Evolutionary conservation across 2,888 invertebrate genomes (phyloP).

Genomic region (Sarcophaga variegata): DNA sequence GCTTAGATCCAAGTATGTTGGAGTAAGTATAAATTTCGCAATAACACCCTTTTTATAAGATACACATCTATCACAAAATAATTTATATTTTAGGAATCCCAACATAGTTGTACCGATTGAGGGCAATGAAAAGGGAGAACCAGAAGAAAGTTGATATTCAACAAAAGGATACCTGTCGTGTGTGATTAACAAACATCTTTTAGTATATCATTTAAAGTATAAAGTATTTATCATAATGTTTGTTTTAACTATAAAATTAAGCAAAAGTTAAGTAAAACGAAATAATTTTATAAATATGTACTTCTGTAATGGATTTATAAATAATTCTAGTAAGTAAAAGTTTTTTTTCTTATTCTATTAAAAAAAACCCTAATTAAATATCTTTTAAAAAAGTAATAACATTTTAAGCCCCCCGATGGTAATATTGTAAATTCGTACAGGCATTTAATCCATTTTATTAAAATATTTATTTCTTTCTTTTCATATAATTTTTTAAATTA

Average conservation of each 20-base stretch:
- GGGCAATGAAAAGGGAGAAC: neutral
- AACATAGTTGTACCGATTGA: constrained; percentile 36
- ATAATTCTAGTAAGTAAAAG: too few species aligned
- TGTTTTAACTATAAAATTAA: neutral
- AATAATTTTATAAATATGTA: too few species aligned
- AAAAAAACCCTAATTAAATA: too few species aligned
- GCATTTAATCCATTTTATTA: too few species aligned
- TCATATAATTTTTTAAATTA: too few species aligned
- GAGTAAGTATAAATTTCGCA: constrained; percentile 72
- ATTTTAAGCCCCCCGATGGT: too few species aligned
- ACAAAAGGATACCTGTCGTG: neutral
- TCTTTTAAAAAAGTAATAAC: too few species aligned
- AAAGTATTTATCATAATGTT: constrained; percentile 8
- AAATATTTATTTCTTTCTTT: too few species aligned
- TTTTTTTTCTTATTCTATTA: too few species aligned
- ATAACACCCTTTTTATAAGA: neutral
- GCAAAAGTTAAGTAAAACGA: too few species aligned
- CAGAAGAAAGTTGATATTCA: constrained; percentile 51
- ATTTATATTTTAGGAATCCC: constrained; percentile 50
- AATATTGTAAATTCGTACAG: too few species aligned
- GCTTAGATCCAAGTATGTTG: constrained; percentile 84
- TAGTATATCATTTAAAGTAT: constrained; percentile 4
- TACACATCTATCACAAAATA: neutral
- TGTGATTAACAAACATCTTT: constrained; percentile 33
- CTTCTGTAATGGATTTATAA: too few species aligned